Base-by-base conservation (phyloP, 2,113 vertebrate genomes). In the Hippotragus niger region DNA sequence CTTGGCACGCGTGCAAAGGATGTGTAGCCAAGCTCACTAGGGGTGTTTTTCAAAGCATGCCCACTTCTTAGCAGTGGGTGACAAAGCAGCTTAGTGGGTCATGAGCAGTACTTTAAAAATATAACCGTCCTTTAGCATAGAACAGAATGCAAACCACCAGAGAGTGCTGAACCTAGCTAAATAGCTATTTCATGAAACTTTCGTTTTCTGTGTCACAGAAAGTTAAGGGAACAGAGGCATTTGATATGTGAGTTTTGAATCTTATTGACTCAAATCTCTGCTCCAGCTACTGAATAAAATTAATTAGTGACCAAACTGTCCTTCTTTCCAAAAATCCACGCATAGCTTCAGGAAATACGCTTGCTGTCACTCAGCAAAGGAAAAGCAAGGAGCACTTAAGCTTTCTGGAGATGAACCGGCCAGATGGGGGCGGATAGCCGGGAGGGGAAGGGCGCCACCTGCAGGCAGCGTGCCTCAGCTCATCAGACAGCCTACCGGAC, bases 361-460 rank as follows among this genome's bases (percentile, higher is more conserved):
- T 15, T 13, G 62, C 11, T 15, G 33, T 27, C 23, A 23, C 15
- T 31, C 29, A 45, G 62, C 23, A 29, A 27, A 53, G 43, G n/a
- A 21, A 21, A 10, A 36, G 45, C 53, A 53, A 43, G 29, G 25
- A 31, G 36, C 40, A 1, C 7, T 27, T 27, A 4, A 11, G 62
- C 23, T 64, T 40, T 45, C 64, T 2, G 45, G 86, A 40, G 29
- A 21, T 10, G n/a, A 31, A 11, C 6, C 0, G 16, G n/a, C 45
- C 29, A 1, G 45, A 1, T 7, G 0, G 27, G 21, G 11, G 55
- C 40, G 1, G 36, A 31, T 21, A 10, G n/a, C 15, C 1, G 0
- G 47, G 81, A 31, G 82, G 31, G 47, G 8, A 55, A 36, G 23
- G 16, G 57, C 1, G 25, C 45, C 50, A 31, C 82, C 27, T 47